These are phyloP conservation scores for Bombyx mori DNA, from an alignment of 1,140 invertebrate species.

Conservation along the genomic window ASM3026992v2 NC_085114.1:7653001-7653500, in stretches of 20 bases:
- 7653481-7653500: too few species aligned
- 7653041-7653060: too few species aligned
- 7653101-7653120: conserved; percentile 44
- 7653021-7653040: too few species aligned
- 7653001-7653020: conserved; percentile 30
- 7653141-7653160: conserved; percentile 34
- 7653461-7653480: too few species aligned
- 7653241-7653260: conserved; percentile 61
- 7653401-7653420: background rate
- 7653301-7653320: conserved; percentile 11
- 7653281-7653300: conserved; percentile 32
- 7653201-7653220: conserved; percentile 38
- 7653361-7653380: background rate
- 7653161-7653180: conserved; percentile 41
- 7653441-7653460: too few species aligned
- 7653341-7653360: background rate
- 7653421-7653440: background rate
- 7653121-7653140: conserved; percentile 31
- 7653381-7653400: background rate
- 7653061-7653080: conserved; percentile 54
- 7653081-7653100: conserved; percentile 57
- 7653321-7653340: conserved; percentile 3
- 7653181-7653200: conserved; percentile 51
- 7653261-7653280: conserved; percentile 33
- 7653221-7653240: conserved; percentile 64